Conservation (phyloP, 2,888 invertebrate species). For the Meiosimyza platycephala region DNA sequence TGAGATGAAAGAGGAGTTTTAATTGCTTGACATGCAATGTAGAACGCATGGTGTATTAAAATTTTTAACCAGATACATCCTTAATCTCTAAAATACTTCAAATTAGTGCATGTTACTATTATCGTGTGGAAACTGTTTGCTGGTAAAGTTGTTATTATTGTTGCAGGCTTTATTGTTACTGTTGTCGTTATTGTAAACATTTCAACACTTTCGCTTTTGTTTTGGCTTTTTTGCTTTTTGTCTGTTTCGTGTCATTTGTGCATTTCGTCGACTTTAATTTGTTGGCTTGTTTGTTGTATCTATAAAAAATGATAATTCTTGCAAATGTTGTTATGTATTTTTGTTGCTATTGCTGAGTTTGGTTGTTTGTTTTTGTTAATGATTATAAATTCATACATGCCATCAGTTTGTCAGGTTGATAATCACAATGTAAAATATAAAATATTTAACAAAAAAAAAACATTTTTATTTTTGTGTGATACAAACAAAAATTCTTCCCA, state of each 20-base stretch:
- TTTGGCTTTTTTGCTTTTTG: slow-evolving; percentile 44
- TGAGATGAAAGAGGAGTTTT: no score
- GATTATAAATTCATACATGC: not conserved
- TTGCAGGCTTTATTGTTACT: not conserved
- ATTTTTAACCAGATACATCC: no score
- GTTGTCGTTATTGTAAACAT: slow-evolving; percentile 48
- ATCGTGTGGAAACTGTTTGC: no score
- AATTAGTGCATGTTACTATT: no score
- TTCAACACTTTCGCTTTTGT: slow-evolving; percentile 60
- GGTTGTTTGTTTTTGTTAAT: not conserved
- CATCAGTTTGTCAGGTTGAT: not conserved
- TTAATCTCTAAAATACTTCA: no score
- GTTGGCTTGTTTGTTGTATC: slow-evolving; percentile 12
- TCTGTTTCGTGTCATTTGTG: slow-evolving; percentile 55
- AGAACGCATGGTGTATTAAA: no score
- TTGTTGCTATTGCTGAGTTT: slow-evolving; percentile 30
- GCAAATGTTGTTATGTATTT: slow-evolving; percentile 35
- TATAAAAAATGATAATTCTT: slow-evolving; percentile 2
- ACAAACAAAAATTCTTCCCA: not conserved
- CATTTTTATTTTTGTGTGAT: no score
- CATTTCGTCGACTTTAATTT: slow-evolving; percentile 46
- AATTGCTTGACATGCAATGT: no score
- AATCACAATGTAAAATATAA: not conserved
- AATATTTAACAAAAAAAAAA: not conserved
- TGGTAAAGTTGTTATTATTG: no score